These are phyloP conservation scores for Schizaphis graminum DNA, from an alignment of 2,888 invertebrate genomes.

Conservation along the genomic window DNA sequence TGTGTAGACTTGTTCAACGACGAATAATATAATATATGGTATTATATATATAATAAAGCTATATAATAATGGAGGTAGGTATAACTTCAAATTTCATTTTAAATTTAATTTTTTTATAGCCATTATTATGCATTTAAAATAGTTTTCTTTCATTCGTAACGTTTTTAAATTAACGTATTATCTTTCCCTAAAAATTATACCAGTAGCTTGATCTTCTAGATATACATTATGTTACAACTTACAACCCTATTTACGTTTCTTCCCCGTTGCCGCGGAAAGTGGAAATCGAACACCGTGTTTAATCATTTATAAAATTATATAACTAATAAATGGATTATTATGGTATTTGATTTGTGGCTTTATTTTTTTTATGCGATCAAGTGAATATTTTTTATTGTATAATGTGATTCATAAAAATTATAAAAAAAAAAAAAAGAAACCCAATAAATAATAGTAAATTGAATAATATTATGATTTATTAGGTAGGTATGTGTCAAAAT, in stretches of 20 bases:
- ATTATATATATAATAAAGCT: no score
- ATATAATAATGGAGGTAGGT: background rate
- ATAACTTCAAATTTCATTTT: background rate
- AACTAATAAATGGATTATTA: background rate
- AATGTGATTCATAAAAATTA: background rate
- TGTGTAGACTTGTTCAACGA: background rate
- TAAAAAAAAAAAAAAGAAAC: background rate
- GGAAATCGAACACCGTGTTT: background rate
- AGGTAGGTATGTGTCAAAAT: background rate
- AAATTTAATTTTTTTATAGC: background rate
- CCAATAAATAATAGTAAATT: background rate
- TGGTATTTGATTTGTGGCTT: background rate
- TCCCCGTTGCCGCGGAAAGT: background rate
- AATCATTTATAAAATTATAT: background rate
- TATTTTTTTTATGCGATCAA: background rate
- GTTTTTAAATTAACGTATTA: background rate
- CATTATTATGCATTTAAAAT: background rate
- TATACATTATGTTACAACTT: background rate
- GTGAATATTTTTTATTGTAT: background rate
- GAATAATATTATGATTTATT: background rate
- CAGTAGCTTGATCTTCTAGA: background rate
- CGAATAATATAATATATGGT: background rate
- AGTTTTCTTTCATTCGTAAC: background rate
- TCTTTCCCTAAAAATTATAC: slow-evolving; percentile 23
- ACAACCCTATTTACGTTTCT: background rate